Conservation (phyloP, 2,113 vertebrate species). For the Vimba vimba region DNA sequence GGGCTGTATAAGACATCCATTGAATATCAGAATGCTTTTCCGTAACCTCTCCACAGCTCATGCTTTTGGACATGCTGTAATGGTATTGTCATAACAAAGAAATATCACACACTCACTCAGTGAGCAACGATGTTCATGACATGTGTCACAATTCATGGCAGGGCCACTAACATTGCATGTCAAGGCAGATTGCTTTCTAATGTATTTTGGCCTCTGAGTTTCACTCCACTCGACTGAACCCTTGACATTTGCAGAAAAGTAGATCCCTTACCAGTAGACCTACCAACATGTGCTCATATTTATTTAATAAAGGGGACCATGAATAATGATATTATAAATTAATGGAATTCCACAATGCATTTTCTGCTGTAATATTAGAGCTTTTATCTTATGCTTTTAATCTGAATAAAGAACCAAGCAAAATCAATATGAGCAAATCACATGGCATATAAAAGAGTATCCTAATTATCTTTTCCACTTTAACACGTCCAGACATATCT, state of each 20-base stretch:
- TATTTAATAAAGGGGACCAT: conserved; percentile 17
- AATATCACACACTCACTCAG: conserved; percentile 25
- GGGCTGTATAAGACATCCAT: neutral
- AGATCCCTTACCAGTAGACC: neutral
- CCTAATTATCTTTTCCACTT: conserved; percentile 36
- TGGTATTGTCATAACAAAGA: conserved; percentile 31
- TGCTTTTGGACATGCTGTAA: conserved; percentile 15
- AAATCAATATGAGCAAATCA: conserved; percentile 44
- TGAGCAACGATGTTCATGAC: conserved; percentile 12
- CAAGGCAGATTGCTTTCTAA: conserved; percentile 3
- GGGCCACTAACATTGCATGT: conserved; percentile 15
- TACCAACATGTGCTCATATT: conserved; percentile 22
- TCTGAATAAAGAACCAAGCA: conserved; percentile 22
- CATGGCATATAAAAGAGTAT: conserved; percentile 26
- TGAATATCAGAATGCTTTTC: conserved; percentile 12
- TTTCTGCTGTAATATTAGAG: neutral
- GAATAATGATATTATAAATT: conserved; percentile 24
- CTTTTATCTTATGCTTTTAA: conserved; percentile 37
- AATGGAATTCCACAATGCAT: conserved; percentile 9
- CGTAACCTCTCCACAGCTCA: conserved; percentile 19
- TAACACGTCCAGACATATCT: conserved; percentile 50
- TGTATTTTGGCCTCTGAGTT: conserved; percentile 1
- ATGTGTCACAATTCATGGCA: conserved; percentile 29
- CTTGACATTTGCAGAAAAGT: conserved; percentile 24
- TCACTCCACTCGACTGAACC: conserved; percentile 5